These are phyloP conservation scores for Sander vitreus DNA, from an alignment of 2,113 vertebrate genomes.

Conservation along the genomic window DNA sequence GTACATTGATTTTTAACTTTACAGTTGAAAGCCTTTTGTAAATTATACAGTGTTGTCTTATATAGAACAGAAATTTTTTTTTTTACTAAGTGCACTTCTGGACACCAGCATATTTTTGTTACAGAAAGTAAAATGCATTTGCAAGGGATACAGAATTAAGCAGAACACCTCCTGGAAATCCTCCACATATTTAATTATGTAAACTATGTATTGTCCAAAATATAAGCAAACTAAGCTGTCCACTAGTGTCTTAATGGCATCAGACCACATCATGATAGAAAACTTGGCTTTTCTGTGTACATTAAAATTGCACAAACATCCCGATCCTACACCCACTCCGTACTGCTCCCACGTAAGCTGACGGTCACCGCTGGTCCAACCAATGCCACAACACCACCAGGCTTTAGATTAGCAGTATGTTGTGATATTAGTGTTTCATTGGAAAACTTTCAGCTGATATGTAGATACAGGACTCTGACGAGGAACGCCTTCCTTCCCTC, in stretches of 20 bases:
- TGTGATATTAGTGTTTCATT: constrained; percentile 20
- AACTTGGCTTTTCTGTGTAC: constrained; percentile 55
- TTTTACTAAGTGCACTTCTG: constrained; percentile 69
- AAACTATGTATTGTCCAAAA: constrained; percentile 69
- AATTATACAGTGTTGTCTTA: constrained; percentile 70
- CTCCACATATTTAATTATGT: constrained; percentile 65
- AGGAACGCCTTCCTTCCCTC: constrained; percentile 17
- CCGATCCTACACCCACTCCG: constrained; percentile 43
- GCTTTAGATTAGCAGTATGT: background rate
- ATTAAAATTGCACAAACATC: constrained; percentile 74
- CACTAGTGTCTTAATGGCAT: constrained; percentile 77
- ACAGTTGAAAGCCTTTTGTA: constrained; percentile 52
- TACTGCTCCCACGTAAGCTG: constrained; percentile 34
- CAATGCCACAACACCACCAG: constrained; percentile 3
- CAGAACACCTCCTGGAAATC: constrained; percentile 56
- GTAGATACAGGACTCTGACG: constrained; percentile 28
- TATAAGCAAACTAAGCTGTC: constrained; percentile 74
- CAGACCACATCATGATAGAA: constrained; percentile 46
- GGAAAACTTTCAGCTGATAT: constrained; percentile 42
- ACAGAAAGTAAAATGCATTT: constrained; percentile 55
- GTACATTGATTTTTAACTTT: constrained; percentile 43
- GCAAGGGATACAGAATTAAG: constrained; percentile 53
- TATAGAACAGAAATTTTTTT: constrained; percentile 30
- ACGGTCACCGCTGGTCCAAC: constrained; percentile 33
- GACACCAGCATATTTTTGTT: constrained; percentile 24